These are phyloP conservation scores for Ferdinandea cuprea DNA, from an alignment of 2,888 invertebrate species.

Conservation along the genomic window DNA sequence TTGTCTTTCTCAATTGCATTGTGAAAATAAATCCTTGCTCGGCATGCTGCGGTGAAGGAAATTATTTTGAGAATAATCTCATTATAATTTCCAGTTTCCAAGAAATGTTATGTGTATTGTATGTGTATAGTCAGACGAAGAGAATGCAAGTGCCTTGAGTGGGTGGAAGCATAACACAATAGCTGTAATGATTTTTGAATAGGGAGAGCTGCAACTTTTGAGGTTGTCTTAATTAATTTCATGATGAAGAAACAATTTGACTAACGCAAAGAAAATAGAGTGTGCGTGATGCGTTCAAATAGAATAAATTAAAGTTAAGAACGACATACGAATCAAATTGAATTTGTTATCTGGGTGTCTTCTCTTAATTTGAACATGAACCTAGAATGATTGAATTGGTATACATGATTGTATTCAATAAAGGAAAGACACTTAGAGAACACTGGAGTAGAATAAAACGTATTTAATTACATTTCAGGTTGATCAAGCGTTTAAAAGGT, in stretches of 20 bases:
- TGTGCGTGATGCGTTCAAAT: neutral
- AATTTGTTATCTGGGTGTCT: neutral
- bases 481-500: no score
- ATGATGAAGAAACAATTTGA: neutral
- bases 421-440: no score
- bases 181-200: neutral
- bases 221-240: neutral
- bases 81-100: conserved; percentile 5
- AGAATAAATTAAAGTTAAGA: neutral
- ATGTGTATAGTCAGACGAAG: no score
- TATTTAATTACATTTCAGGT: no score
- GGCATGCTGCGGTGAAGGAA: neutral
- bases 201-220: conserved; percentile 1
- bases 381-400: no score
- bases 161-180: neutral
- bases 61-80: conserved; percentile 35
- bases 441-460: no score
- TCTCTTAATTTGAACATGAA: no score
- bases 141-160: neutral
- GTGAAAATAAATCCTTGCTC: neutral
- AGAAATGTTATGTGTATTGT: neutral
- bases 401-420: no score
- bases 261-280: neutral
- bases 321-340: neutral
- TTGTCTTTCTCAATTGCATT: neutral